Evolutionary conservation across 2,797 vertebrate species (phyloP), one percentile per base, ranked within the genome.

Genomic region (Scolopax bukidnonensis): DNA sequence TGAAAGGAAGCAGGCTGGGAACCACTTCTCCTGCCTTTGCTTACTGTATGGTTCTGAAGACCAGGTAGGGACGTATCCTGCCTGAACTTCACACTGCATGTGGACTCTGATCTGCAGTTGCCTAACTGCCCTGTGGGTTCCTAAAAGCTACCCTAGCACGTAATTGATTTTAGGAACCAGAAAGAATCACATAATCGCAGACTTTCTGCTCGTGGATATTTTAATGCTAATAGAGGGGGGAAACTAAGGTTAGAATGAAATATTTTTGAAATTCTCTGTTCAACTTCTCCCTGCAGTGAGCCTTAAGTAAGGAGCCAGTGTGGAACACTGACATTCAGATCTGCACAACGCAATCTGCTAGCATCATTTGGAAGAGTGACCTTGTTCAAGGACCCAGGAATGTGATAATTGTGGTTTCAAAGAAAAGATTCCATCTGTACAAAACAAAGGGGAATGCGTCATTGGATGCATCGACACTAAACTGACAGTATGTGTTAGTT

Each of bases 401-500:
- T 76, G 59, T 86, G 84, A 73, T 91, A 94, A 91, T 51, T 90
- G 43, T 83, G 64, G 28, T 91, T 91, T 86, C 40, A 86, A 89
- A 86, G 71, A 54, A 88, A 88, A 82, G 19, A 82, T 63, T 61
- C 68, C 4, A 2, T 83, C 71, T 93, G 43, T 68, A 43, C 61
- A 79, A 86, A 88, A 83, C 43, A 83, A 79, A 95, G 19, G 32
- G 32, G 40, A 74, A n/a, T 68, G 56, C 4, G 1, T 92, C 71
- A 64, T 4, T 81, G 54, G 33, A 33, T 90, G 53, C 41, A 63
- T 70, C 56, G 56, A 43, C 14, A 20, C 48, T 75, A 59, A 86
- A 82, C 57, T 54, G 32, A 74, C 56, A 43, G 30, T 78, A 23
- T 36, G 33, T n/a, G 32, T 53, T 65, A 61, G 47, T 48, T 85